These are phyloP conservation scores for Xiphias gladius DNA, from an alignment of 2,113 vertebrate genomes.

Conservation along the genomic window DNA sequence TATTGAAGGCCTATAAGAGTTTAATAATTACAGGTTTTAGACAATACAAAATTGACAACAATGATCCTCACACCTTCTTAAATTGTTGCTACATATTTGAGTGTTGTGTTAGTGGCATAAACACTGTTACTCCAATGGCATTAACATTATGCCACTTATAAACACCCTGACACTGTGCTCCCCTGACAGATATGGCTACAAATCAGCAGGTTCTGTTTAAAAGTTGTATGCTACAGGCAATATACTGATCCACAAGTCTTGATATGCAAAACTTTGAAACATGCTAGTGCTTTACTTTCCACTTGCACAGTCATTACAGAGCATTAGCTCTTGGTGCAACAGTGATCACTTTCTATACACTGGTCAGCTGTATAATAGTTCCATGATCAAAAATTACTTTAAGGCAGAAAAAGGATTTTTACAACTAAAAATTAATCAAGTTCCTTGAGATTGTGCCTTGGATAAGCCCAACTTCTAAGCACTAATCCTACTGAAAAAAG, in stretches of 20 bases:
- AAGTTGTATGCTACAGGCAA: not conserved
- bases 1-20: too few relatives aligned
- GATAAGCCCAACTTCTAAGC: not conserved
- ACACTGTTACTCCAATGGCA: not conserved
- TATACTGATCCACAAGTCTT: not conserved
- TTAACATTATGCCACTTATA: not conserved
- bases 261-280: too few relatives aligned
- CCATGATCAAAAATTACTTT: not conserved
- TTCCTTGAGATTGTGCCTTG: not conserved
- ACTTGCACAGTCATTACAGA: not conserved
- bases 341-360: not conserved
- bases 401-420: not conserved
- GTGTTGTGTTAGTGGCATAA: not conserved
- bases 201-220: not conserved
- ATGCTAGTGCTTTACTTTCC: not conserved
- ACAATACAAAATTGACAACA: not conserved
- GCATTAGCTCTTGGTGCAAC: not conserved
- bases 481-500: not conserved
- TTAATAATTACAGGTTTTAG: not conserved
- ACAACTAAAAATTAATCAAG: not conserved
- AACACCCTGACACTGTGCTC: not conserved
- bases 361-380: not conserved
- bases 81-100: not conserved
- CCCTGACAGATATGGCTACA: not conserved
- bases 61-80: not conserved